Percentiles rank a stretch among this genome's conserved stretches.
phyloP scores from a whole-genome alignment of 2,888 invertebrate genomes.

The Chesias legatella region DNA sequence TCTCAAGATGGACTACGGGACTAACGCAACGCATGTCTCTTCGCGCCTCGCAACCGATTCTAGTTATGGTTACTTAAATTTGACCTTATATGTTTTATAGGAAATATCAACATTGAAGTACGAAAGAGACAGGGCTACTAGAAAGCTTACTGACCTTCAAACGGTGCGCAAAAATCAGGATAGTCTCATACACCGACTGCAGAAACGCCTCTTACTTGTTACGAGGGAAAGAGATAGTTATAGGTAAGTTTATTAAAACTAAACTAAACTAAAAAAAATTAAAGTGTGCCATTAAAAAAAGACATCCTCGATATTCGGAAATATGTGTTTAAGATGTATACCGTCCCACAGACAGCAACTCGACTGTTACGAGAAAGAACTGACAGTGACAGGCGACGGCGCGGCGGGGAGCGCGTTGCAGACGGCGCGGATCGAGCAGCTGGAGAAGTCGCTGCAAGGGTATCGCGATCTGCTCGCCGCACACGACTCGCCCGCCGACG shows the following conservation, averaged over 20 bases:
- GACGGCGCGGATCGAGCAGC: conserved; percentile 83
- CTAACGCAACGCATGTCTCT: too few relatives aligned
- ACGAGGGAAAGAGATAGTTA: conserved; percentile 90
- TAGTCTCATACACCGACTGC: conserved; percentile 84
- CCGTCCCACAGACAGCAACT: conserved; percentile 82
- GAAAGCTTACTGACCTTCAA: conserved; percentile 82
- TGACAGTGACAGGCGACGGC: conserved; percentile 78
- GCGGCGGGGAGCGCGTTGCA: conserved; percentile 66
- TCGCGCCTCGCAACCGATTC: too few relatives aligned
- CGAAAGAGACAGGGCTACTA: conserved; percentile 82
- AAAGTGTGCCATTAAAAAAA: too few relatives aligned
- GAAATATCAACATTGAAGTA: conserved; percentile 78
- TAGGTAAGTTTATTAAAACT: conserved; percentile 63
- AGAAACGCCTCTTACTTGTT: conserved; percentile 84
- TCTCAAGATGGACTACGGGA: too few relatives aligned
- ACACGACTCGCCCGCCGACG: conserved; percentile 80
- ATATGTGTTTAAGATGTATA: too few relatives aligned
- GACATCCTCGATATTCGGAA: background rate
- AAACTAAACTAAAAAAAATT: too few relatives aligned
- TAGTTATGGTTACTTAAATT: too few relatives aligned
- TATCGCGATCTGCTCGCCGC: conserved; percentile 86
- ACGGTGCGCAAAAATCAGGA: conserved; percentile 84
- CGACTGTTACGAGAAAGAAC: conserved; percentile 91
- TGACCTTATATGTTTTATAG: too few relatives aligned
- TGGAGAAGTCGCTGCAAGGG: conserved; percentile 86